A percentile compares a stretch with the other conserved stretches of the same genome.
phyloP scores from a whole-genome alignment of 2,797 vertebrate genomes.

The Myotis findleyi region DNA sequence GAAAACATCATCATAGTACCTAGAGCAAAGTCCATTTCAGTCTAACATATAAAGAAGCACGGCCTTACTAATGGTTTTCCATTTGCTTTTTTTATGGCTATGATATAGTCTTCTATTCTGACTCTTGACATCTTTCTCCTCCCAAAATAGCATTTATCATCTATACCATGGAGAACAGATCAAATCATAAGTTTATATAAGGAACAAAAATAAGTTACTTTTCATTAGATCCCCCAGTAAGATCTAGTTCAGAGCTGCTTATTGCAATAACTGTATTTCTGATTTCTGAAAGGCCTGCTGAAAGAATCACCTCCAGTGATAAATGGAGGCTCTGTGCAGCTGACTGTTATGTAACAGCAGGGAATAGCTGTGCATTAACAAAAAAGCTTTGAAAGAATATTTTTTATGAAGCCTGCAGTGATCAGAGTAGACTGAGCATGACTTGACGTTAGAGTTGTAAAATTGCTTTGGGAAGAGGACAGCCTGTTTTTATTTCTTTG shows the following conservation, averaged over 20 bases:
- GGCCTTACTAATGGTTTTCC: not conserved
- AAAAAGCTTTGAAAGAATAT: not conserved
- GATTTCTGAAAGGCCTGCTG: not conserved
- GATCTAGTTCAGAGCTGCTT: not conserved
- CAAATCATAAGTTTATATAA: not conserved
- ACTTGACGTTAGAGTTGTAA: not conserved
- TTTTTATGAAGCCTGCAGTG: conserved; percentile 20
- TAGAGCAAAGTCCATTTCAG: not conserved
- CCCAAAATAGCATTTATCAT: not conserved
- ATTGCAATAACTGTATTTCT: not conserved
- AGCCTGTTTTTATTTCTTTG: conserved; percentile 62
- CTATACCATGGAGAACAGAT: not conserved
- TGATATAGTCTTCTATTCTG: not conserved
- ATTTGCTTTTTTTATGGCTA: not conserved
- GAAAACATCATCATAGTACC: not conserved
- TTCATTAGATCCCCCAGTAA: not conserved
- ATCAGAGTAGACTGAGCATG: not conserved
- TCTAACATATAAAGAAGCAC: not conserved
- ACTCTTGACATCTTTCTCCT: not conserved
- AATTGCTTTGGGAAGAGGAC: conserved; percentile 32
- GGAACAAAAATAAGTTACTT: not conserved
- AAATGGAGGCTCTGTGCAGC: not conserved
- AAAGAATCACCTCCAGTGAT: not conserved
- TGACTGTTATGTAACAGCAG: not conserved
- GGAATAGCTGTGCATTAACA: not conserved